Base-by-base conservation (phyloP, 2,888 invertebrate species). In the Andrena dorsata region DNA sequence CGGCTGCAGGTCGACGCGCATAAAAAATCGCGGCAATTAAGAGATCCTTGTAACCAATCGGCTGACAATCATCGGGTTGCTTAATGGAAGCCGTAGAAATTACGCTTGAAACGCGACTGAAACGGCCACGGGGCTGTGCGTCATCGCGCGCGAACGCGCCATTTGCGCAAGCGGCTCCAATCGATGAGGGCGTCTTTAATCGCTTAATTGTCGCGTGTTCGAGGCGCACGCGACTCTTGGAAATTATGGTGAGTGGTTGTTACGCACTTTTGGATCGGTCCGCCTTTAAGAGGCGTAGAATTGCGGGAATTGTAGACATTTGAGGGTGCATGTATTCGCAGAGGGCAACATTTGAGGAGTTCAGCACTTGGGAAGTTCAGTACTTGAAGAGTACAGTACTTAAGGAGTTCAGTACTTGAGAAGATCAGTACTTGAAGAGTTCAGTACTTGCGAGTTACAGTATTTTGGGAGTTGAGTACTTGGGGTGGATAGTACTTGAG, bases 41-140 rank as follows among this genome's bases (percentile, higher is more conserved):
- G 77, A 82, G 73, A 83, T 82, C 83, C 83, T 83, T 83, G 83
- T 82, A 77, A 83, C 83, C 77, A 49, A 83, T 83, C 60, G 77
- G n/a, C 64, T 47, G 28, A 60, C 70, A 70, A 70, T 60, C 68
- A 49, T 65, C 47, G 35, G 23, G 47, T 77, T 81, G 82, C 69
- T 69, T 68, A 77, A 81, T 53, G 68, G 49, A 53, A 63, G 47
- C 28, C 61, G 71, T 76, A 76, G 75, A 80, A 75, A 80, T 81
- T 72, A 41, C 53, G 63, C 41, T 47, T 10, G 60, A 68, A 73
- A 63, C 53, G 63, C 51, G 32, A n/a, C 20, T 69, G 23, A 63
- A 64, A 53, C 63, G 53, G 20, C 53, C n/a, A 23, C 60, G 66
- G 20, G 28, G 23, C 23, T 30, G 64, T 76, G 68, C 83, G 82